Evolutionary conservation across 2,888 invertebrate species (phyloP), one percentile per base, ranked within the genome.

Genomic region (Crioceris asparagi): DNA sequence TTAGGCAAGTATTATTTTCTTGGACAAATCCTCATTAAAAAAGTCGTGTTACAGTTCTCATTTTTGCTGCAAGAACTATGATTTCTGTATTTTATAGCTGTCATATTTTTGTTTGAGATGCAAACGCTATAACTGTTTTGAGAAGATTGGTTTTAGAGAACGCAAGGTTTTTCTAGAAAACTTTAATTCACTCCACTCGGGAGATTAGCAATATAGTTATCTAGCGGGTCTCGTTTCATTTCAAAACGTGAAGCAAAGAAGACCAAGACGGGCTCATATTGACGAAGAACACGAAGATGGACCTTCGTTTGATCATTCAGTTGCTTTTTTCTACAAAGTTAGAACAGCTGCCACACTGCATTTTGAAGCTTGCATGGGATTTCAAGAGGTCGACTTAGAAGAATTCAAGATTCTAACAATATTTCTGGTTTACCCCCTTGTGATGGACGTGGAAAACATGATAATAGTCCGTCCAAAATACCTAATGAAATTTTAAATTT

Each of bases 401-500:
- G n/a, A n/a, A n/a, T n/a, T n/a, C n/a, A n/a, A n/a, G n/a, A n/a
- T n/a, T n/a, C n/a, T n/a, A n/a, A n/a, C n/a, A n/a, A n/a, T n/a
- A n/a, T n/a, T n/a, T n/a, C n/a, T n/a, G n/a, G n/a, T n/a, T n/a
- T n/a, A n/a, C n/a, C n/a, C n/a, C n/a, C n/a, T n/a, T 34, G 26
- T n/a, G 37, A 32, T 14, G n/a, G 3, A n/a, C 17, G 37, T 32
- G 37, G 32, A 11, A 37, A 37, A n/a, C 32, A 37, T 26, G 32
- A 25, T 12, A 32, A 37, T 16, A 12, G 25, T n/a, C 37, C 31
- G 6, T 25, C 25, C n/a, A 32, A 37, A 19, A 37, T 32, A 14
- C 32, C 31, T 3, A 8, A 21, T 15, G 32, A 32, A 11, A 23
- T 37, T 25, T 14, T 37, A 10, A 23, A 31, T 32, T 14, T 32